Percentiles rank a stretch among this genome's conserved stretches.
Conservation (phyloP, 2,113 vertebrate species). For the Bagarius yarrelli region DNA sequence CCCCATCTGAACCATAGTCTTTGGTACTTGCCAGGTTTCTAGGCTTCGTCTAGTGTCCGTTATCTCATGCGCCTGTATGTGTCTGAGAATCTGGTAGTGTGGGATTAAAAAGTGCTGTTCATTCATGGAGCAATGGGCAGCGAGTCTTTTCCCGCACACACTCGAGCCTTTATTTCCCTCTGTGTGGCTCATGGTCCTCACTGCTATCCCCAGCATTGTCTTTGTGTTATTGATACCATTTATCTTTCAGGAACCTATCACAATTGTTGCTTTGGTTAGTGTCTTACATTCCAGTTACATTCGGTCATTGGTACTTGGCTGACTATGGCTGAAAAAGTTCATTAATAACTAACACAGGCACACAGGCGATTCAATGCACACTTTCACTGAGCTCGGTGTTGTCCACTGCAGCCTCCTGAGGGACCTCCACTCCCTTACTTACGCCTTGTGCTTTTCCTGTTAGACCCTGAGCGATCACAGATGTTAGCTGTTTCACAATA, state of each 20-base stretch:
- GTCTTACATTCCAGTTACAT: background rate
- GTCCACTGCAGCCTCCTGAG: background rate
- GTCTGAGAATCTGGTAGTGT: conserved; percentile 25
- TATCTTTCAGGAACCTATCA: conserved; percentile 7
- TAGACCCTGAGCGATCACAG: conserved; percentile 34
- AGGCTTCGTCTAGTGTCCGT: conserved; percentile 3
- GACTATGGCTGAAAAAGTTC: background rate
- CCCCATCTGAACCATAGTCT: background rate
- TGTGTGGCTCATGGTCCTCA: conserved; percentile 26
- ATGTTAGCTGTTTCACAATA: conserved; percentile 41
- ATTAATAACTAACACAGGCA: background rate
- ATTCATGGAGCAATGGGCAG: conserved; percentile 33
- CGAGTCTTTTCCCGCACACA: conserved; percentile 23
- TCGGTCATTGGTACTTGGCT: background rate
- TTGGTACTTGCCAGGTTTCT: background rate
- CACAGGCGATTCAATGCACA: background rate
- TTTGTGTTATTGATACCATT: conserved; percentile 29
- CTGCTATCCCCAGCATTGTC: background rate
- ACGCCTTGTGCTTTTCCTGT: conserved; percentile 27
- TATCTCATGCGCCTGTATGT: conserved; percentile 30
- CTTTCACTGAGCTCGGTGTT: background rate
- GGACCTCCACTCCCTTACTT: background rate
- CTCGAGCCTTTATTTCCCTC: conserved; percentile 39
- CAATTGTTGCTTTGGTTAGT: background rate
- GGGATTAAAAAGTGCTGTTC: conserved; percentile 29